phyloP scores from a whole-genome alignment of 2,888 invertebrate genomes.

The Agrilus cyanescens region DNA sequence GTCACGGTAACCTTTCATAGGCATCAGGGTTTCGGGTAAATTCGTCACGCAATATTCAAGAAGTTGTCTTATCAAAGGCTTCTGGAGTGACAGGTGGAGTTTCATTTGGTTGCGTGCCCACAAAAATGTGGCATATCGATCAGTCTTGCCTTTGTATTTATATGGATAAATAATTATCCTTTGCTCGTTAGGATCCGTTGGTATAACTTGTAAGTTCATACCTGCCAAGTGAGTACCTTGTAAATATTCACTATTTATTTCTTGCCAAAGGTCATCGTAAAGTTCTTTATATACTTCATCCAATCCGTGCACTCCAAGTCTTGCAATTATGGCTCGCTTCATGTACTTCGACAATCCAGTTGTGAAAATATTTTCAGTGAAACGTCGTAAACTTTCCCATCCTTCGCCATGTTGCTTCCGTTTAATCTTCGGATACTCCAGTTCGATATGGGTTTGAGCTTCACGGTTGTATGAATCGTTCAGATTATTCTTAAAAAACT shows the following conservation, averaged over 20 bases:
- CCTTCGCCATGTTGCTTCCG: no score
- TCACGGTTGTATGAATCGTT: no score
- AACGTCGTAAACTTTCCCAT: conserved; percentile 19
- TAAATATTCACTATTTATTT: conserved; percentile 47
- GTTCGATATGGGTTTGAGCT: no score
- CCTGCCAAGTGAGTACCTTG: conserved; percentile 49
- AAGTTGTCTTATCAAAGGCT: conserved; percentile 51
- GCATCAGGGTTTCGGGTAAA: conserved; percentile 44
- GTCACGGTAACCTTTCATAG: conserved; percentile 28
- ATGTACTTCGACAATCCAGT: conserved; percentile 50
- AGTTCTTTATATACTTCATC: conserved; percentile 43
- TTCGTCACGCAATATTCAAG: conserved; percentile 39
- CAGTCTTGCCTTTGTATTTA: conserved; percentile 50
- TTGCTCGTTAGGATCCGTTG: conserved; percentile 42
- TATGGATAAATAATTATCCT: conserved; percentile 41
- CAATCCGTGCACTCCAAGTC: conserved; percentile 44
- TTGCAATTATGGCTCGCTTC: conserved; percentile 47
- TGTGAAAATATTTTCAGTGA: conserved; percentile 45
- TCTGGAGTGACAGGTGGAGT: conserved; percentile 46
- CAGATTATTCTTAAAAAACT: no score
- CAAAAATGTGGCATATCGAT: conserved; percentile 46
- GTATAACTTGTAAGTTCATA: conserved; percentile 49
- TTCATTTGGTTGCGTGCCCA: conserved; percentile 43
- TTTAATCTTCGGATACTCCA: no score
- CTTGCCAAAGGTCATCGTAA: conserved; percentile 41